Conservation (phyloP, 1,140 invertebrate species). For the Rhynchophorus ferrugineus region DNA sequence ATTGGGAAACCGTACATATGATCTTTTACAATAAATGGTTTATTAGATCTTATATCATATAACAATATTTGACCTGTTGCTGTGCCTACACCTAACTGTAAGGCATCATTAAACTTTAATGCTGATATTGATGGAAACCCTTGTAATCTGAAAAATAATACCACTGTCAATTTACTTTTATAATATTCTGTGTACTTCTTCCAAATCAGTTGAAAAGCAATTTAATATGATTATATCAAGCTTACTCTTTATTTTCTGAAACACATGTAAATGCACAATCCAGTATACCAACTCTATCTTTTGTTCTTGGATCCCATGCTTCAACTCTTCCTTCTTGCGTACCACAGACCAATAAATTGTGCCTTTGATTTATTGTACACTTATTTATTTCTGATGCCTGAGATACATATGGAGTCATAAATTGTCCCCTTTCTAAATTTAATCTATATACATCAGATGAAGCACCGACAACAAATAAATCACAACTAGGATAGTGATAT, state of each 20-base stretch:
- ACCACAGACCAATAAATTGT: conserved; percentile 81
- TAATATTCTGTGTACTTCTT: too few relatives aligned
- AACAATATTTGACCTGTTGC: conserved; percentile 87
- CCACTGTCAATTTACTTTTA: too few relatives aligned
- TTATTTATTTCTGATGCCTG: conserved; percentile 74
- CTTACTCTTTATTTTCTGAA: conserved; percentile 45
- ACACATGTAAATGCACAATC: conserved; percentile 77
- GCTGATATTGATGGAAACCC: conserved; percentile 71
- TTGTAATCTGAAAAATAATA: conserved; percentile 45
- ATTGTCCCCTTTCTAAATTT: conserved; percentile 93
- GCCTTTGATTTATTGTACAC: conserved; percentile 79
- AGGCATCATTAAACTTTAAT: conserved; percentile 70
- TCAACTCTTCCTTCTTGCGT: conserved; percentile 90
- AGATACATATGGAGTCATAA: conserved; percentile 75
- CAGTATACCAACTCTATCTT: conserved; percentile 66
- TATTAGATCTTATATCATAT: conserved; percentile 89
- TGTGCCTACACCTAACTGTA: conserved; percentile 87
- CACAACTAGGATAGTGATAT: conserved; percentile 85
- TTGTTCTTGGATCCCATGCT: conserved; percentile 88
- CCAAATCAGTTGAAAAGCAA: too few relatives aligned
- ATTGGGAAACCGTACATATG: conserved; percentile 93
- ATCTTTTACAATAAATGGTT: conserved; percentile 86
- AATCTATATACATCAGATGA: conserved; percentile 86
- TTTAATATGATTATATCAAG: conserved; percentile 8
- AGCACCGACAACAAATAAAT: conserved; percentile 85